Percentiles rank a stretch among this genome's conserved stretches.
Conservation (phyloP, 2,888 invertebrate species). For the Diploptera punctata region DNA sequence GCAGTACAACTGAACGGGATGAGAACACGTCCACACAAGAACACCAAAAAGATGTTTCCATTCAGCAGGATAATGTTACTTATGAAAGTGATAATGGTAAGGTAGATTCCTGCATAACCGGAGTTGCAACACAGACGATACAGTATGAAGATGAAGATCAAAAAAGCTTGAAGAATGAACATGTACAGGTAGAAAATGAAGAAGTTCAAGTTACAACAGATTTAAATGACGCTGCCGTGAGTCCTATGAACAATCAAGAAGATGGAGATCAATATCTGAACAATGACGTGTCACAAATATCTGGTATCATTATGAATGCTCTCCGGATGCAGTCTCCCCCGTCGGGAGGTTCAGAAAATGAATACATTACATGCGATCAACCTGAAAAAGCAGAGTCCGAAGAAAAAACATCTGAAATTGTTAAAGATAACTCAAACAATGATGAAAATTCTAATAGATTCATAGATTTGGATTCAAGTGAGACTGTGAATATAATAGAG, state of each 20-base stretch:
- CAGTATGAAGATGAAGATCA: not conserved
- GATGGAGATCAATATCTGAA: not conserved
- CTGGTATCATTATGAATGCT: constrained; percentile 17
- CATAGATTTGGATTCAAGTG: not conserved
- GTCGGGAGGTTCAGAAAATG: not conserved
- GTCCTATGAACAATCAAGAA: not conserved
- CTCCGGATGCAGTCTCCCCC: constrained; percentile 17
- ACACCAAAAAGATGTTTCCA: no score
- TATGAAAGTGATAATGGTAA: no score
- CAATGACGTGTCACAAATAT: constrained; percentile 4
- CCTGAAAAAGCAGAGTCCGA: not conserved
- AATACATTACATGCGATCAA: not conserved
- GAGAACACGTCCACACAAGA: no score
- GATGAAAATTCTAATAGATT: not conserved
- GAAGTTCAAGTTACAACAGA: not conserved
- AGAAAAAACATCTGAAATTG: not conserved
- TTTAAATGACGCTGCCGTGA: not conserved
- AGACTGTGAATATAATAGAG: constrained; percentile 57
- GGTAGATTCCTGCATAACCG: not conserved
- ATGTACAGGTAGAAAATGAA: not conserved
- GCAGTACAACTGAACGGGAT: no score
- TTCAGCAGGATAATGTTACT: no score
- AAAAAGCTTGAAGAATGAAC: not conserved
- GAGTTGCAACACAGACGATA: constrained; percentile 6
- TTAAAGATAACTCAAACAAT: not conserved